A percentile compares a stretch with the other conserved stretches of the same genome.
These are phyloP conservation scores for Mesocricetus auratus DNA, from an alignment of 2,113 vertebrate genomes.

Conservation along the genomic window DNA sequence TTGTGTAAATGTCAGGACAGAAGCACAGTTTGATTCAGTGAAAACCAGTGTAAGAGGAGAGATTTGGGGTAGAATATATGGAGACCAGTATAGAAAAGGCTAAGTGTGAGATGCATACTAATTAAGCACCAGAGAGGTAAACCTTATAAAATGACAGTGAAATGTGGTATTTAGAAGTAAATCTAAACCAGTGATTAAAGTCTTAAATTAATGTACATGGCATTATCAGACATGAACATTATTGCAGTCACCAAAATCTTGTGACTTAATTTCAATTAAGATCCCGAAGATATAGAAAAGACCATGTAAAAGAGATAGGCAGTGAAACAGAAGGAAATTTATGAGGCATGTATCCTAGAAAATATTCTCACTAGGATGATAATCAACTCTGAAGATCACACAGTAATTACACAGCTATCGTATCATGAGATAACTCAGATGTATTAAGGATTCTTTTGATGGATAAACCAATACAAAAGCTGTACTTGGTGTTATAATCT, in stretches of 20 bases:
- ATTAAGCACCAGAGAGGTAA: background rate
- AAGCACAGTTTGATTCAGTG: background rate
- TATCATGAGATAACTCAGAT: too few species aligned
- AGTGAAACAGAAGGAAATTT: background rate
- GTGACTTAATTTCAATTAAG: background rate
- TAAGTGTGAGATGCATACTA: background rate
- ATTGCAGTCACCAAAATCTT: background rate
- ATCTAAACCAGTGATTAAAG: background rate
- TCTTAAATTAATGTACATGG: background rate
- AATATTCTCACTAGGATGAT: background rate
- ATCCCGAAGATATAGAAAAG: background rate
- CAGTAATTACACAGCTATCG: too few species aligned
- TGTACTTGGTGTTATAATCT: too few species aligned
- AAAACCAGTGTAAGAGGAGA: background rate
- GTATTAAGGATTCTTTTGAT: too few species aligned
- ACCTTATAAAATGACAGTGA: background rate
- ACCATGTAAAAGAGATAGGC: background rate
- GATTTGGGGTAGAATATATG: background rate
- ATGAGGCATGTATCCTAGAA: background rate
- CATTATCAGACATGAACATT: background rate
- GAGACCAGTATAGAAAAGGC: background rate
- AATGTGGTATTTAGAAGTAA: background rate
- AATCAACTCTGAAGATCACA: background rate
- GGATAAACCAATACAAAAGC: too few species aligned
- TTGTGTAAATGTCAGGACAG: background rate